Base-by-base conservation (phyloP, 2,888 invertebrate species). In the Dorcus parallelipipedus region DNA sequence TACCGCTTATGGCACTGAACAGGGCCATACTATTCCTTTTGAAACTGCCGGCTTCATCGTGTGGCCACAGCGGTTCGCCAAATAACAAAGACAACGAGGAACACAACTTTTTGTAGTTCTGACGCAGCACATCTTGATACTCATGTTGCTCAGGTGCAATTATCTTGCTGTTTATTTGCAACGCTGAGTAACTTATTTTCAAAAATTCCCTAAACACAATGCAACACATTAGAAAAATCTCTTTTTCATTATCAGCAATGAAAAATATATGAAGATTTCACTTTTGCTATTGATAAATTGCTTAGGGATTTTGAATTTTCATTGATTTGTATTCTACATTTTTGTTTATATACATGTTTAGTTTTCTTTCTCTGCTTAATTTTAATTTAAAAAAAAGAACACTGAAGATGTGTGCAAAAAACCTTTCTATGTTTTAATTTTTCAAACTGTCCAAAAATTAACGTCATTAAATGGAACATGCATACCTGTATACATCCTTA, bases 141-240 rank as follows among this genome's bases (percentile, higher is more conserved):
- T 95, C 91, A 52, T 88, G 86, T 77, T 97, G 97, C 78, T 97
- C 97, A 3, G 88, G 84, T 61, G 88, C 86, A 69, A 97, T 93
- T 64, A 97, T 85, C 68, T 90, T 90, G 43, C 90, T 90, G 79
- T 97, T 97, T 54, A 95, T 84, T 73, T 93, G 91, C 42, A 97
- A 79, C 0, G 95, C 97, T 4, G 91, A 88, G 71, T 93, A 91
- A 77, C 96, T 96, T 47, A 95, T 89, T 62, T 90, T 88, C 66
- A 96, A 86, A 80, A 97, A 95, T 73, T 95, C 92, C 74, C 95
- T 95, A 81, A 8, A 80, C 81, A 64, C 53, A 60, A 61, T 43
- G 38, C 41, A 20, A 20, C 20, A 20, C 20, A 20, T 20, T 20
- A 33, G 2, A 33, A 33, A 6, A 33, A 6, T 33, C 7, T 4